These are phyloP conservation scores for Platypus cylindrus DNA, from an alignment of 2,888 invertebrate genomes.

Conservation along the genomic window DNA sequence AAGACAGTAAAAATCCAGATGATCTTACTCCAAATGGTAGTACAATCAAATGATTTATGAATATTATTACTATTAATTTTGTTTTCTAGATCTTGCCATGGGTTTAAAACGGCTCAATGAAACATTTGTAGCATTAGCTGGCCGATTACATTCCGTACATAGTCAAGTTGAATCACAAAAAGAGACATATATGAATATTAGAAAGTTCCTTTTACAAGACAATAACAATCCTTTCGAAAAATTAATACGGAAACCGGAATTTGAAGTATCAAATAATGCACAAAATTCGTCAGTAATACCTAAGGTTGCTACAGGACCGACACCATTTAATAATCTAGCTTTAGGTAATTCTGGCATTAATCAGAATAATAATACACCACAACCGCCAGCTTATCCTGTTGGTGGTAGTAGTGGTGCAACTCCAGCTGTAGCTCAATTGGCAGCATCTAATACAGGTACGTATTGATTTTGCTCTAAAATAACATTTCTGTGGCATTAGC, in stretches of 20 bases:
- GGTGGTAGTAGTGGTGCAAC: no score
- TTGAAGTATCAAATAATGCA: conserved; percentile 17
- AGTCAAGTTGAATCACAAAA: conserved; percentile 67
- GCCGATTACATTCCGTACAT: conserved; percentile 71
- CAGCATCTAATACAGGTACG: conserved; percentile 9
- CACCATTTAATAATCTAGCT: conserved; percentile 41
- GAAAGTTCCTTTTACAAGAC: conserved; percentile 68
- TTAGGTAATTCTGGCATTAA: conserved; percentile 20
- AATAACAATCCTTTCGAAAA: conserved; percentile 62
- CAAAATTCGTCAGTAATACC: conserved; percentile 29
- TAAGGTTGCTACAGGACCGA: conserved; percentile 46
- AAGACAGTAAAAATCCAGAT: conserved; percentile 49
- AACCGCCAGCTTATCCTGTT: conserved; percentile 21
- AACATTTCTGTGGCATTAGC: no score
- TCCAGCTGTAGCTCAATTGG: no score
- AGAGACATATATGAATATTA: conserved; percentile 69
- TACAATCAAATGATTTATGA: not conserved
- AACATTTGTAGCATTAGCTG: conserved; percentile 77
- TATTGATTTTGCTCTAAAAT: no score
- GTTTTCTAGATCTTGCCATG: conserved; percentile 54
- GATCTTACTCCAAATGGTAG: conserved; percentile 54
- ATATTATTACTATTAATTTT: conserved; percentile 3
- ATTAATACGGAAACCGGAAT: conserved; percentile 14
- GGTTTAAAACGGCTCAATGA: conserved; percentile 75
- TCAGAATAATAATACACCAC: conserved; percentile 28